Base-by-base conservation (phyloP, 2,888 invertebrate genomes). In the Diplazon laetatorius region DNA sequence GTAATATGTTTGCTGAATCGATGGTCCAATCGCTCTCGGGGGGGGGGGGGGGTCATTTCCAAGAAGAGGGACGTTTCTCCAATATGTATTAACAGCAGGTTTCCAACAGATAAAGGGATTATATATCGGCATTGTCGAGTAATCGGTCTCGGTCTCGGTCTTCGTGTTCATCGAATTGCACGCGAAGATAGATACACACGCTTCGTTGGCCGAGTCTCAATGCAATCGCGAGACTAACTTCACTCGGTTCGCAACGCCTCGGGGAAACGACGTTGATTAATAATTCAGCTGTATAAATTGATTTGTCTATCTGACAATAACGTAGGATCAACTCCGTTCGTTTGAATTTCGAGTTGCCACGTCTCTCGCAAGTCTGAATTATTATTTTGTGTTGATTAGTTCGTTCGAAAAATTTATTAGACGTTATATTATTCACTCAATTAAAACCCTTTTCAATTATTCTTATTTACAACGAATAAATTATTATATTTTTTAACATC, bases 61-160 rank as follows among this genome's bases (percentile, higher is more conserved):
- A n/a, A n/a, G n/a, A n/a, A n/a, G 30, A 55, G 55, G 30, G 30
- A 55, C 14, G 30, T 55, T 35, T 25, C 55, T 35, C 30, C 55
- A 30, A 55, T 55, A 14, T 35, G 30, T 55, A 55, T 55, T 35
- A 35, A 30, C 9, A 55, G 55, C 16, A 30, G 55, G 30, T 30
- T n/a, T 55, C 55, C 30, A 16, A 30, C 30, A 55, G 55, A 55
- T 55, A 55, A 55, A 14, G 55, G 55, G 55, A 55, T 55, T 55
- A 55, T 55, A n/a, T n/a, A 55, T 6, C 30, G 55, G 35, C 30
- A 55, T 30, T 30, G 55, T 55, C 55, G 30, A 55, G 55, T 55
- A 55, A 55, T 30, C 52, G 52, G 52, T n/a, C n/a, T 30, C 30
- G 30, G 30, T 30, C 48, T 48, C 10, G 48, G 48, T 48, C 55